Conservation (phyloP, 1,140 invertebrate genomes). For the Lutraria rhynchaena region DNA sequence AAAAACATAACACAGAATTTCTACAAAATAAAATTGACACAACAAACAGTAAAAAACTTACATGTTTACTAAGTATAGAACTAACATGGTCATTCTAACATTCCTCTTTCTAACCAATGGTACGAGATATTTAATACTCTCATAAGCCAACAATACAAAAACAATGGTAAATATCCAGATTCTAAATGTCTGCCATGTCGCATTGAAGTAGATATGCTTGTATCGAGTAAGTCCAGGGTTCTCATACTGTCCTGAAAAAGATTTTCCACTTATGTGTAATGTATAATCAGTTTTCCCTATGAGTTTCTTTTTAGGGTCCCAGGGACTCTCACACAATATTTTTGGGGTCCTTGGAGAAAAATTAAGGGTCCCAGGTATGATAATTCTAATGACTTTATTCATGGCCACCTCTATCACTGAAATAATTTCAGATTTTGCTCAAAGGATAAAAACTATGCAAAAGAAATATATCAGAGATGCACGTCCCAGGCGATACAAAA, state of each 20-base stretch:
- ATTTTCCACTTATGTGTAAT: too few species aligned
- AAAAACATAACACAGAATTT: neutral
- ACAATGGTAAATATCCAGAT: conserved; percentile 89
- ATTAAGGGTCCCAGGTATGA: too few species aligned
- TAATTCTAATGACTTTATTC: too few species aligned
- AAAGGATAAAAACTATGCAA: too few species aligned
- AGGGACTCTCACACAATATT: too few species aligned
- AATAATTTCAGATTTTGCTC: too few species aligned
- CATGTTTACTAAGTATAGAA: conserved; percentile 87
- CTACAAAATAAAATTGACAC: neutral
- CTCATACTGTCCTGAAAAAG: conserved; percentile 87
- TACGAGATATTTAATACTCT: conserved; percentile 87
- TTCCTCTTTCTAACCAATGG: conserved; percentile 83
- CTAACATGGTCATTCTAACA: conserved; percentile 87
- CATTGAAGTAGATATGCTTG: conserved; percentile 93
- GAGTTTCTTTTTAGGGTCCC: too few species aligned
- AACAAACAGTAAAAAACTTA: conserved; percentile 30
- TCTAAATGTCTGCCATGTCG: conserved; percentile 88
- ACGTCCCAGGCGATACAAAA: too few species aligned
- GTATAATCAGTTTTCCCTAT: too few species aligned
- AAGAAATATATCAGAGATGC: too few species aligned
- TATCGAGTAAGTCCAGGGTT: conserved; percentile 83
- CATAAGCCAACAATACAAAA: conserved; percentile 88
- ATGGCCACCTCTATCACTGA: too few species aligned
- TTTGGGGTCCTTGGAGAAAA: too few species aligned